phyloP scores from a whole-genome alignment of 2,113 vertebrate genomes.

The Xiphophorus couchianus region DNA sequence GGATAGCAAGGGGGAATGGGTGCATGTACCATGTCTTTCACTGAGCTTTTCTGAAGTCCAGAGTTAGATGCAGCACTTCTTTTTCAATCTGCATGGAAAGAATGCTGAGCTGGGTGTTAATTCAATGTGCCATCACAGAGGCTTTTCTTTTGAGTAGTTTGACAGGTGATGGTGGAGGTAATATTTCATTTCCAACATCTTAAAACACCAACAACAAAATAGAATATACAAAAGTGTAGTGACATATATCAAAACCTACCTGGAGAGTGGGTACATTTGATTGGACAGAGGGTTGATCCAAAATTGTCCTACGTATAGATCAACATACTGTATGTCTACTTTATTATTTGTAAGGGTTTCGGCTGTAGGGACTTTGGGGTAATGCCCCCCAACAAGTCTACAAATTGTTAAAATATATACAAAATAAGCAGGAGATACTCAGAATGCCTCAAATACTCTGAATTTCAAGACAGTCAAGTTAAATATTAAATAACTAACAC shows the following conservation, averaged over 20 bases:
- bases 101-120: slow-evolving; percentile 65
- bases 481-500: not conserved
- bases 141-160: slow-evolving; percentile 32
- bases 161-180: slow-evolving; percentile 16
- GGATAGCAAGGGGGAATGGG: slow-evolving; percentile 74
- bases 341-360: no score
- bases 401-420: no score
- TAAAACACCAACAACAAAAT: slow-evolving; percentile 11
- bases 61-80: slow-evolving; percentile 65
- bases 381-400: no score
- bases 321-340: no score
- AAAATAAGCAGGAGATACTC: no score
- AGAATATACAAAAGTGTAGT: not conserved
- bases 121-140: slow-evolving; percentile 48
- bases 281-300: no score
- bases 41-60: slow-evolving; percentile 68
- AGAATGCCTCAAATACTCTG: not conserved
- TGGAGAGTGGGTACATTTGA: no score
- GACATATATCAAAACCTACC: not conserved
- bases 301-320: no score
- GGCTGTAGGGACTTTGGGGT: no score
- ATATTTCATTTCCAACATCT: slow-evolving; percentile 25
- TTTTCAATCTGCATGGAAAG: slow-evolving; percentile 68
- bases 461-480: not conserved
- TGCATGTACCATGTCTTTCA: slow-evolving; percentile 77